Conservation (phyloP, 2,888 invertebrate species). For the Eurytoma californica region DNA sequence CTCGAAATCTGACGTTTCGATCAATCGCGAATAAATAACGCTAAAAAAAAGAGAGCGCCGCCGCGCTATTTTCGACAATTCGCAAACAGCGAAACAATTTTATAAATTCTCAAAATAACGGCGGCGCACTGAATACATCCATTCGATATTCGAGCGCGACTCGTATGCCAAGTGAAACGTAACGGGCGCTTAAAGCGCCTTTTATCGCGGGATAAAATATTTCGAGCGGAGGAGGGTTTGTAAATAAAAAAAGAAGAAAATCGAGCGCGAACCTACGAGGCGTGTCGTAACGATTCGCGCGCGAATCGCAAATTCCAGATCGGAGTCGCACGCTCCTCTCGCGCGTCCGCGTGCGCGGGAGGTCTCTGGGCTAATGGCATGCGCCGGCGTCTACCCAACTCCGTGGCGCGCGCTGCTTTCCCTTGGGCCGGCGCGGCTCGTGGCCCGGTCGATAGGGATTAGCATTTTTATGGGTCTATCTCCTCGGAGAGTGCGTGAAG, state of each 20-base stretch:
- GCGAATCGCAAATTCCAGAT: constrained; percentile 3
- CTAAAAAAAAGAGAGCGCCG: not conserved
- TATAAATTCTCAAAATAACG: constrained; percentile 14
- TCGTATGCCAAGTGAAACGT: constrained; percentile 26
- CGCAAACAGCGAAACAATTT: constrained; percentile 11
- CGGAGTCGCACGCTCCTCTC: not conserved
- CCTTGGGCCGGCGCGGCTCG: constrained; percentile 34
- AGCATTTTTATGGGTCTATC: constrained; percentile 76
- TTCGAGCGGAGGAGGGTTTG: not conserved
- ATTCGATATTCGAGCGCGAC: constrained; percentile 8
- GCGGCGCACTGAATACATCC: not conserved
- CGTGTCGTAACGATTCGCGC: constrained; percentile 13
- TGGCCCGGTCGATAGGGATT: constrained; percentile 73
- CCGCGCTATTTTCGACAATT: not conserved
- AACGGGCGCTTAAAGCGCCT: constrained; percentile 29
- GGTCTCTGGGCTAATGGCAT: constrained; percentile 75
- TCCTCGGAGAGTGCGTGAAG: constrained; percentile 66
- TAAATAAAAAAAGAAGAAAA: not conserved
- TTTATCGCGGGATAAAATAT: constrained; percentile 15
- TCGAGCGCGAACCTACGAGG: not conserved
- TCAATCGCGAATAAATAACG: not conserved
- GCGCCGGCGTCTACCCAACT: constrained; percentile 68
- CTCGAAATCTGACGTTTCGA: not conserved
- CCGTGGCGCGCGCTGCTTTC: constrained; percentile 50
- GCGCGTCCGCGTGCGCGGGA: constrained; percentile 54